phyloP scores from a whole-genome alignment of 2,888 invertebrate species.

The Leucozona laternaria region DNA sequence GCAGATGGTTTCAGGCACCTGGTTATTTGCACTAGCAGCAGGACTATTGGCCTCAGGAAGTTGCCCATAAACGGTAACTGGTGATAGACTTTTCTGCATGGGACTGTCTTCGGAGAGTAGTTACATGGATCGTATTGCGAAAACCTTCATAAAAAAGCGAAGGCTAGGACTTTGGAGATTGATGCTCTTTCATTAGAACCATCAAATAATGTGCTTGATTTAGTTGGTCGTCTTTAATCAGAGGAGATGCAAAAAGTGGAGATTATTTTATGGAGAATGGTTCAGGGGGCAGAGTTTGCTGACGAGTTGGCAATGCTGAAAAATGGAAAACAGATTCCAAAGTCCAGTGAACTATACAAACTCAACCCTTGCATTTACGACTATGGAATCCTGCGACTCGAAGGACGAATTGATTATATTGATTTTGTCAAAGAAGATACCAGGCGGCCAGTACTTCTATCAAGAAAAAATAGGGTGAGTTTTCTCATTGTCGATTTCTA shows the following conservation, averaged over 20 bases:
- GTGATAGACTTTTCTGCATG: slow-evolving; percentile 13
- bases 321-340: slow-evolving; percentile 2
- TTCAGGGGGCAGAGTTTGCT: not conserved
- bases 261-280: slow-evolving; percentile 25
- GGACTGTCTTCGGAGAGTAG: slow-evolving; percentile 16
- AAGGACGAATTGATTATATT: slow-evolving; percentile 42
- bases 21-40: slow-evolving; percentile 63
- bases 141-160: slow-evolving; percentile 6
- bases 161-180: not conserved
- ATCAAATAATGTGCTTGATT: not conserved
- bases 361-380: slow-evolving; percentile 49
- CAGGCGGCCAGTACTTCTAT: not conserved
- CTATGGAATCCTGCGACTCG: not conserved
- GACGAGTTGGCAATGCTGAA: slow-evolving; percentile 10
- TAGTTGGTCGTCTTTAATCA: slow-evolving; percentile 4
- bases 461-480: slow-evolving; percentile 14
- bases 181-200: not conserved
- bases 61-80: not conserved
- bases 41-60: slow-evolving; percentile 33
- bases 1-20: not conserved
- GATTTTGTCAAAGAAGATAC: slow-evolving; percentile 16
- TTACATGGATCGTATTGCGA: slow-evolving; percentile 12
- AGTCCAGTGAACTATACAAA: slow-evolving; percentile 26
- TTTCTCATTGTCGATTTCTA: slow-evolving; percentile 19
- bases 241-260: slow-evolving; percentile 17